A percentile compares a stretch with the other conserved stretches of the same genome.
Evolutionary conservation across 2,797 vertebrate genomes (phyloP).

Genomic region (Crenichthys baileyi): DNA sequence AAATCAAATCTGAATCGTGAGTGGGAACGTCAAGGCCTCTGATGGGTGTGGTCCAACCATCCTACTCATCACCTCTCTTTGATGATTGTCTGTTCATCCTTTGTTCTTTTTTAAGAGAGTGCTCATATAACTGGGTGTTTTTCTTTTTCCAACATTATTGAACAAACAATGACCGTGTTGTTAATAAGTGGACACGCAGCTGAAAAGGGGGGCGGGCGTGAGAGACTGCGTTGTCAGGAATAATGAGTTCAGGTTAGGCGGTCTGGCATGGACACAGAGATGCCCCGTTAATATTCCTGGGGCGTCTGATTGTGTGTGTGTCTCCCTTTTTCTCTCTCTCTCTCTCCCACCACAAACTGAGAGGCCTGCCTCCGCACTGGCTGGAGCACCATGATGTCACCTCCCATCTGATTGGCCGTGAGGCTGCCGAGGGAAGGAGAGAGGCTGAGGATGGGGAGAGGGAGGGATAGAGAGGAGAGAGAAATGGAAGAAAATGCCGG

Average conservation of each 20-base stretch:
- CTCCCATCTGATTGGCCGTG: conserved; percentile 74
- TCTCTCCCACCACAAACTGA: conserved; percentile 48
- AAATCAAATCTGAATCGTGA: not conserved
- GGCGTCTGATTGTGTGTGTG: conserved; percentile 57
- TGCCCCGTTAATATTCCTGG: conserved; percentile 75
- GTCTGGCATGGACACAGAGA: conserved; percentile 56
- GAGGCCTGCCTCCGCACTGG: conserved; percentile 79
- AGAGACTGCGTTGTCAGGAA: conserved; percentile 9
- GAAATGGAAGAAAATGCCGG: conserved; percentile 90
- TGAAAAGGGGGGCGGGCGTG: not conserved
- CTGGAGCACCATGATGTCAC: conserved; percentile 83
- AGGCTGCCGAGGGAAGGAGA: conserved; percentile 69
- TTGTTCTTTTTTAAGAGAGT: conserved; percentile 47
- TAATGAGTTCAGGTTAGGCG: conserved; percentile 71
- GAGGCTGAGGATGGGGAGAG: conserved; percentile 62
- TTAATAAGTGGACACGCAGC: conserved; percentile 2
- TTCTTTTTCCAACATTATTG: conserved; percentile 8
- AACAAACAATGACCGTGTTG: conserved; percentile 17
- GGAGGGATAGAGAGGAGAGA: conserved; percentile 40
- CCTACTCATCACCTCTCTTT: conserved; percentile 16
- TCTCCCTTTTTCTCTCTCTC: conserved; percentile 18
- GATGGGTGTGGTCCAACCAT: conserved; percentile 61
- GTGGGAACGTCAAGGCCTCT: conserved; percentile 41
- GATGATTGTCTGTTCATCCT: conserved; percentile 32
- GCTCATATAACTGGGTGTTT: not conserved